Percentiles rank a stretch among this genome's conserved stretches.
Conservation (phyloP, 2,113 vertebrate species). For the Neoarius graeffei region DNA sequence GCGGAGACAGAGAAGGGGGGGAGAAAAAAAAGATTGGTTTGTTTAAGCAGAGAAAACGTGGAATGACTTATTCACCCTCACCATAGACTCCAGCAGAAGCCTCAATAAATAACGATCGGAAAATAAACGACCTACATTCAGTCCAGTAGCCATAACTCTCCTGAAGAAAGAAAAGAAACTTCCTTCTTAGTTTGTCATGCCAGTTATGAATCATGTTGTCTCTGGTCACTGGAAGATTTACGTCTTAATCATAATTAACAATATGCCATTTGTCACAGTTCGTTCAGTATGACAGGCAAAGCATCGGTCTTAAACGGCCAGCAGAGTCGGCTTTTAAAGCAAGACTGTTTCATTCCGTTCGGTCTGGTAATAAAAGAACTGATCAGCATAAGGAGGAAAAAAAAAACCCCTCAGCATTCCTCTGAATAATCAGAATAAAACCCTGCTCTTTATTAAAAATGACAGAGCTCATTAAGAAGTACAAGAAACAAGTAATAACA, state of each 20-base stretch:
- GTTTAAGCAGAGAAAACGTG: slow-evolving; percentile 11
- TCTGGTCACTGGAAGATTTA: slow-evolving; percentile 6
- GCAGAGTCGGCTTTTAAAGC: neutral
- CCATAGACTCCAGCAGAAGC: neutral
- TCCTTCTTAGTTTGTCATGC: neutral
- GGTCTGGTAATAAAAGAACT: neutral
- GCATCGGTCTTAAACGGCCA: neutral
- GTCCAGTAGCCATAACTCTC: slow-evolving; percentile 17
- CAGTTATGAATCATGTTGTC: slow-evolving; percentile 15
- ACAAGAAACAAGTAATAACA: slow-evolving; percentile 7
- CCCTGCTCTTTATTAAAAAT: neutral
- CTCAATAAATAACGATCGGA: neutral
- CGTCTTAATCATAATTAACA: slow-evolving; percentile 5
- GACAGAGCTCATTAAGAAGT: neutral
- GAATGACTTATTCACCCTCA: slow-evolving; percentile 39
- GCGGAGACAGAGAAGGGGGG: slow-evolving; percentile 44
- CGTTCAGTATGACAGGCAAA: slow-evolving; percentile 9
- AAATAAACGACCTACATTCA: neutral
- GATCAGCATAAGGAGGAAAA: neutral
- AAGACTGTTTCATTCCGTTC: neutral
- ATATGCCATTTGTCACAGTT: neutral
- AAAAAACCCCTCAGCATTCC: neutral
- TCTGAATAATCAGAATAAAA: neutral
- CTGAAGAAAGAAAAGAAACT: neutral
- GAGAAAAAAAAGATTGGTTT: slow-evolving; percentile 23